phyloP scores from a whole-genome alignment of 2,888 invertebrate species.

The Aspidapion aeneum region DNA sequence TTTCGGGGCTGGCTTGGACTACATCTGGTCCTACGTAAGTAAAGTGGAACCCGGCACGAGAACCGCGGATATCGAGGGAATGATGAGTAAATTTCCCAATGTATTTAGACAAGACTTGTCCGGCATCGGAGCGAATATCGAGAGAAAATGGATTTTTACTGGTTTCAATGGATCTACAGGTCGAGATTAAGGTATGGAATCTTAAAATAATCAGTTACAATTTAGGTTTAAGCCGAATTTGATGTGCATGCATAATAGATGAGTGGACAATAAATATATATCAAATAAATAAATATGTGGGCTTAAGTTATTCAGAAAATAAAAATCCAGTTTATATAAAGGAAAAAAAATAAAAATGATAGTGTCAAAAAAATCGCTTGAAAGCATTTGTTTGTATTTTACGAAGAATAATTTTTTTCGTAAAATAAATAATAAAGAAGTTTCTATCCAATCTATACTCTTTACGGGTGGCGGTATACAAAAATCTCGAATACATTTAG shows the following conservation, averaged over 20 bases:
- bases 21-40: slow-evolving; percentile 87
- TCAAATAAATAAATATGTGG: too few relatives aligned
- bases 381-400: too few relatives aligned
- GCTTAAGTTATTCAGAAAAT: too few relatives aligned
- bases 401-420: too few relatives aligned
- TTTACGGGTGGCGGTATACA: too few relatives aligned
- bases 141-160: slow-evolving; percentile 82
- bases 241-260: neutral
- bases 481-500: too few relatives aligned
- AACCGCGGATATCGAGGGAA: slow-evolving; percentile 71
- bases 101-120: slow-evolving; percentile 76
- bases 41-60: slow-evolving; percentile 70
- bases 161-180: slow-evolving; percentile 52
- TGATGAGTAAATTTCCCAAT: slow-evolving; percentile 73
- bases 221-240: neutral
- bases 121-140: slow-evolving; percentile 83
- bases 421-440: too few relatives aligned
- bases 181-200: neutral
- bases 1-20: slow-evolving; percentile 85
- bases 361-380: too few relatives aligned
- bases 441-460: too few relatives aligned
- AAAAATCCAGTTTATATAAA: too few relatives aligned
- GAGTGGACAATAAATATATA: neutral
- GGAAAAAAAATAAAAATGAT: too few relatives aligned
- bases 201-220: neutral